Conservation (phyloP, 1,140 invertebrate species). For the Proales similis region DNA sequence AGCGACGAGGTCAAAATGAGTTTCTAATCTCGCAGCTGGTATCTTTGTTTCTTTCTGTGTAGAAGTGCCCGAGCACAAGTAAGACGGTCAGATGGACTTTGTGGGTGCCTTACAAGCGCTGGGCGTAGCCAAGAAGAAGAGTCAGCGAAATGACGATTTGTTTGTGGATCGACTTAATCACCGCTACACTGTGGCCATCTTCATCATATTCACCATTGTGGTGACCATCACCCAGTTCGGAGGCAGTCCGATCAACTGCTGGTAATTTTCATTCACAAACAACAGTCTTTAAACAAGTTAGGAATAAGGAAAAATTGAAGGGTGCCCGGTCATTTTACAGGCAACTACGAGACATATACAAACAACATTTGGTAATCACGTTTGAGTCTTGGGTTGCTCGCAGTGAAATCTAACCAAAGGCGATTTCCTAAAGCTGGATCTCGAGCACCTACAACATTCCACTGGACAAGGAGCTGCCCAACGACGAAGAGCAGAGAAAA, state of each 20-base stretch:
- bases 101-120: conserved; percentile 5
- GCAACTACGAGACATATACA: conserved; percentile 53
- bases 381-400: neutral
- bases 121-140: conserved; percentile 22
- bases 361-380: conserved; percentile 46
- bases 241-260: conserved; percentile 57
- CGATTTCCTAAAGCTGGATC: conserved; percentile 49
- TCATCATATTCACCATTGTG: conserved; percentile 56
- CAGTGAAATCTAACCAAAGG: neutral
- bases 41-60: too few species aligned
- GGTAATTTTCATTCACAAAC: conserved; percentile 40
- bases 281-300: neutral
- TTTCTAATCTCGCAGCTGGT: too few species aligned
- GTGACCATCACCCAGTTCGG: conserved; percentile 58
- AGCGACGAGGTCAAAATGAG: too few species aligned
- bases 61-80: too few species aligned
- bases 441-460: conserved; percentile 41
- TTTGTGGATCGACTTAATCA: conserved; percentile 58
- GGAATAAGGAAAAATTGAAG: neutral
- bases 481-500: conserved; percentile 13
- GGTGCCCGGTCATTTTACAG: conserved; percentile 53
- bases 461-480: conserved; percentile 11
- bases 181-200: conserved; percentile 55
- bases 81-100: conserved; percentile 15
- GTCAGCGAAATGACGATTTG: conserved; percentile 54